Evolutionary conservation across 2,113 vertebrate species (phyloP).

Genomic region (Dromiciops gliroides): DNA sequence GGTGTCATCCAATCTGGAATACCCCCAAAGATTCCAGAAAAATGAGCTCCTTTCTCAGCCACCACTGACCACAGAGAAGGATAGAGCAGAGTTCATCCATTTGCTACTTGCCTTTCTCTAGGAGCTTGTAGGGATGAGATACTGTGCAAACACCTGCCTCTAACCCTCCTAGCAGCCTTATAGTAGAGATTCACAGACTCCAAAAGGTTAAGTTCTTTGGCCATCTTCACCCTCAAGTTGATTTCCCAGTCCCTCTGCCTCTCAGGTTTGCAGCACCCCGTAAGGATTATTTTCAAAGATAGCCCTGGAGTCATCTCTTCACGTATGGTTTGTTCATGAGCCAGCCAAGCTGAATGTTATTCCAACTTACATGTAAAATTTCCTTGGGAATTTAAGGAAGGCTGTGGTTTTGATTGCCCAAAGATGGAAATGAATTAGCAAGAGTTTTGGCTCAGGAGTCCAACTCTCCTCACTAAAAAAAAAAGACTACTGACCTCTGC

Average conservation of each 20-base stretch:
- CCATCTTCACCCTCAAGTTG: background rate
- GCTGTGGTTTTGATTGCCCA: slow-evolving; percentile 36
- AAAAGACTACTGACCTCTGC: slow-evolving; percentile 74
- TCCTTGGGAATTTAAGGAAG: slow-evolving; percentile 47
- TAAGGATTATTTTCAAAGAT: background rate
- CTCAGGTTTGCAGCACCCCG: background rate
- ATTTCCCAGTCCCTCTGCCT: background rate
- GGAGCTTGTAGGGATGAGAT: background rate
- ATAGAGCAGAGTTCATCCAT: background rate
- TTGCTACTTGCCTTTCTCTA: background rate
- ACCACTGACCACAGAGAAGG: background rate
- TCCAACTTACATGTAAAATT: slow-evolving; percentile 25
- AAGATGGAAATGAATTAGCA: slow-evolving; percentile 39
- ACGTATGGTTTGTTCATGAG: slow-evolving; percentile 15
- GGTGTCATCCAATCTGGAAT: background rate
- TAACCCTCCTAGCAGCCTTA: background rate
- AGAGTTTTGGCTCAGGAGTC: slow-evolving; percentile 43
- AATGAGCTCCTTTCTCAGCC: background rate
- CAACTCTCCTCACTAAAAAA: slow-evolving; percentile 67
- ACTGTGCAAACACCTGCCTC: background rate
- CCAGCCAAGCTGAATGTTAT: slow-evolving; percentile 10
- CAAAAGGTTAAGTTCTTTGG: slow-evolving; percentile 14
- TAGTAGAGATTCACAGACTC: background rate
- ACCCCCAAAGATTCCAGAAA: background rate
- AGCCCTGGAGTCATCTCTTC: background rate